Base-by-base conservation (phyloP, 2,888 invertebrate genomes). In the Eupithecia inturbata region DNA sequence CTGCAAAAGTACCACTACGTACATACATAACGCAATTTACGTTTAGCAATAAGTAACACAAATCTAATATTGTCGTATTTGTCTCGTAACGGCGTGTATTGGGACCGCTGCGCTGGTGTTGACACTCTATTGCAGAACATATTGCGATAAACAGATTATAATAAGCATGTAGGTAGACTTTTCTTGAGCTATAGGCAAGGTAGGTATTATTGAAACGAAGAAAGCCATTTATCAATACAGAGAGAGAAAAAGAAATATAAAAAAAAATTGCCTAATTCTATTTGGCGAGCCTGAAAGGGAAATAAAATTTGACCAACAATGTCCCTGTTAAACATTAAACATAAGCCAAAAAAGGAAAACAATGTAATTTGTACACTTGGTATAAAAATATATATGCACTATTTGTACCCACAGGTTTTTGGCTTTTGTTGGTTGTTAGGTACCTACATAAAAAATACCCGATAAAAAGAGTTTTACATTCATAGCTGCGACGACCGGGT, bases 111-210 rank as follows among this genome's bases (percentile, higher is more conserved):
- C 81, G 66, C 64, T 45, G 74, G 80, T 82, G 84, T 85, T 85
- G 86, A 80, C 84, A 83, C 77, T 81, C 71, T 80, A 79, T 86
- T 86, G 83, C 85, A 83, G 83, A 81, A 83, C 80, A 62, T 74
- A 78, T 86, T 85, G 87, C 87, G 79, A 82, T 85, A 86, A 85
- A 82, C 80, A 80, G 77, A 82, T 82, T 81, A 82, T 81, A 81
- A 79, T 68, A 76, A 72, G 77, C 77, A 81, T 77, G 78, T 67
- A 79, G 78, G 78, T 67, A 79, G 78, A 78, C 72, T 78, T 81
- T 75, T 80, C 70, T 76, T 41, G 57, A 39, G 39, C n/a, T 22
- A 41, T 26, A 28, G 60, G 16, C 28, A 1, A 28, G 1, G 14
- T 6, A 16, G 1, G 28, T 62, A 53, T 53, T 9, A 53, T 53